These are phyloP conservation scores for Esox lucius DNA, from an alignment of 2,797 vertebrate genomes.

Conservation along the genomic window DNA sequence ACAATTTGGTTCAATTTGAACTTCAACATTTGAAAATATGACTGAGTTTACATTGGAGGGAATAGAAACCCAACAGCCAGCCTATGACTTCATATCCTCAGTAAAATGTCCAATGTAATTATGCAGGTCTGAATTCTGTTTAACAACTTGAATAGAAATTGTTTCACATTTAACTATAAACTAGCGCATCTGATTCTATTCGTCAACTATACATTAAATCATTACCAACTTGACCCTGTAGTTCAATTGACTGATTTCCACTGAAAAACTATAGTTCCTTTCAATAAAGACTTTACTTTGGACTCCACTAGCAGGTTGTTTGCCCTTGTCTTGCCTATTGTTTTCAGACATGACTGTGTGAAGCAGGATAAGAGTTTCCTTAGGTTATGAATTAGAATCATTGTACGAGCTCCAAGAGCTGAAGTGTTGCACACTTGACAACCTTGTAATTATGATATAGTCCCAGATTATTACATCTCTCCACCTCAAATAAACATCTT, in stretches of 20 bases:
- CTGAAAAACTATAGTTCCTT: neutral
- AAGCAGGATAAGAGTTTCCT: neutral
- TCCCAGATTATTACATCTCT: neutral
- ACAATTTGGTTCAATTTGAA: too few species aligned
- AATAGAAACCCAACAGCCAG: too few species aligned
- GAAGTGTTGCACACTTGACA: neutral
- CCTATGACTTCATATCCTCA: too few species aligned
- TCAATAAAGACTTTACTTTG: too few species aligned
- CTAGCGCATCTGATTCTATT: too few species aligned
- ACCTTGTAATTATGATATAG: neutral
- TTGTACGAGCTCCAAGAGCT: neutral
- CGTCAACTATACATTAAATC: neutral
- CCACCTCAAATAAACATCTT: neutral
- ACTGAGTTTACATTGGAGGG: too few species aligned
- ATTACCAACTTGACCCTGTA: neutral
- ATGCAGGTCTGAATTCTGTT: too few species aligned
- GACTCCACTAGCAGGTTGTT: neutral
- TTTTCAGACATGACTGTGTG: neutral
- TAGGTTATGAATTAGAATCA: neutral
- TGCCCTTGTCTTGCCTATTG: neutral
- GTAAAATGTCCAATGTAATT: too few species aligned
- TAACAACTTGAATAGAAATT: too few species aligned
- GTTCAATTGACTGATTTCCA: neutral
- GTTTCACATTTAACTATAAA: too few species aligned
- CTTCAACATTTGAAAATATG: too few species aligned